Conservation (phyloP, 2,888 invertebrate genomes). For the Synergus laeviventris region DNA sequence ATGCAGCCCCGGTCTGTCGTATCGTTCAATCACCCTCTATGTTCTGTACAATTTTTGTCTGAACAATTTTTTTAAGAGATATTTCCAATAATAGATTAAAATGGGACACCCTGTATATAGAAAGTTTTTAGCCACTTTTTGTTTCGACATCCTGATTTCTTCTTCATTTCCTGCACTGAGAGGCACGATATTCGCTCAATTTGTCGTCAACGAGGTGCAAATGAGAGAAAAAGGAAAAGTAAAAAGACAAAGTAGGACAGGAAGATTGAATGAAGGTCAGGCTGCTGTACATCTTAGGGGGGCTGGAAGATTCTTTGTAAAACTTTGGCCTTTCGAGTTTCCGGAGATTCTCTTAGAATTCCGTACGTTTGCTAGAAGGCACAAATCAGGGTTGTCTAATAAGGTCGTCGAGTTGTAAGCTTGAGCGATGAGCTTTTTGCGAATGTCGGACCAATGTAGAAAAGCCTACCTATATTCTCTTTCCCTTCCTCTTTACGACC, state of each 20-base stretch:
- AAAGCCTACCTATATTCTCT: slow-evolving; percentile 33
- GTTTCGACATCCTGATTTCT: background rate
- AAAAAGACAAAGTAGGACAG: background rate
- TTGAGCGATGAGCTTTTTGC: slow-evolving; percentile 64
- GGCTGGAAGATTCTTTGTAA: background rate
- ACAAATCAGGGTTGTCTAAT: slow-evolving; percentile 71
- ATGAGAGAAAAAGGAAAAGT: background rate
- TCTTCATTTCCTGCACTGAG: background rate
- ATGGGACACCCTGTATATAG: too few relatives aligned
- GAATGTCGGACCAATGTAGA: slow-evolving; percentile 50
- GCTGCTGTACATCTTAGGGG: background rate
- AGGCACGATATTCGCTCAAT: background rate
- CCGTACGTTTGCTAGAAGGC: slow-evolving; percentile 63
- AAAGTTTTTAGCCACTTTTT: background rate
- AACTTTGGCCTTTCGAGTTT: slow-evolving; percentile 47
- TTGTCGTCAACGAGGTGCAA: background rate
- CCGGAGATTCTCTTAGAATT: slow-evolving; percentile 60
- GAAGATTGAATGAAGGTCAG: slow-evolving; percentile 29
- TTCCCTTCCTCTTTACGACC: slow-evolving; percentile 13
- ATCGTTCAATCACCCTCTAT: too few relatives aligned
- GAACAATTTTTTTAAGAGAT: too few relatives aligned
- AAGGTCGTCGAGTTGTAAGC: slow-evolving; percentile 68
- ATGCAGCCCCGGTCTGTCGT: too few relatives aligned
- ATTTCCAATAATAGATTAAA: too few relatives aligned
- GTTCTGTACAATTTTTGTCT: too few relatives aligned